These are phyloP conservation scores for Hyles euphorbiae DNA, from an alignment of 1,140 invertebrate genomes.

Conservation along the genomic window DNA sequence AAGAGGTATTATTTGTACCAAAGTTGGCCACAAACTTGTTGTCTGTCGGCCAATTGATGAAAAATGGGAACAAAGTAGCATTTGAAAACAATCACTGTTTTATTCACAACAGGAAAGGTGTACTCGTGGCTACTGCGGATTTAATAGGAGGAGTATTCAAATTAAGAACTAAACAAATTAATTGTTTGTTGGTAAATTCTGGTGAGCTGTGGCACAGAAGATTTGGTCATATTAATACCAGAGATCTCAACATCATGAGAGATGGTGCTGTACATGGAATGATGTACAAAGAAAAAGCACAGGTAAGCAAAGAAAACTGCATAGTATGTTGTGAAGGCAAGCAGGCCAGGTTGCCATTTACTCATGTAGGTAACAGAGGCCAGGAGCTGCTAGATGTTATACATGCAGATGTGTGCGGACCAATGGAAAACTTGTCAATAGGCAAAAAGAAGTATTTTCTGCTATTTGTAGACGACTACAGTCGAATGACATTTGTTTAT, in stretches of 20 bases:
- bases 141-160: too few relatives aligned
- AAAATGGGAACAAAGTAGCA: too few relatives aligned
- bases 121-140: too few relatives aligned
- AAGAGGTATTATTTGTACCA: too few relatives aligned
- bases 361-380: conserved; percentile 19
- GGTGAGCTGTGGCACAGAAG: conserved; percentile 16
- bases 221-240: conserved; percentile 21
- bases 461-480: conserved; percentile 27
- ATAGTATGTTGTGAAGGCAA: conserved; percentile 43
- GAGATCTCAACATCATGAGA: conserved; percentile 29
- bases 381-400: conserved; percentile 30
- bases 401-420: conserved; percentile 26
- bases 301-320: conserved; percentile 31
- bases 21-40: too few relatives aligned
- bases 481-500: conserved; percentile 9
- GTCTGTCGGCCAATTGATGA: too few relatives aligned
- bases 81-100: too few relatives aligned
- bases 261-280: conserved; percentile 27
- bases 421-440: conserved; percentile 2
- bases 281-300: conserved; percentile 10
- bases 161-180: too few relatives aligned
- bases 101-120: too few relatives aligned
- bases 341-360: conserved; percentile 35
- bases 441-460: conserved; percentile 14
- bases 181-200: too few relatives aligned